A percentile compares a stretch with the other conserved stretches of the same genome.
These are phyloP conservation scores for Platynereis dumerilii DNA, from an alignment of 2,888 invertebrate genomes.

Conservation along the genomic window DNA sequence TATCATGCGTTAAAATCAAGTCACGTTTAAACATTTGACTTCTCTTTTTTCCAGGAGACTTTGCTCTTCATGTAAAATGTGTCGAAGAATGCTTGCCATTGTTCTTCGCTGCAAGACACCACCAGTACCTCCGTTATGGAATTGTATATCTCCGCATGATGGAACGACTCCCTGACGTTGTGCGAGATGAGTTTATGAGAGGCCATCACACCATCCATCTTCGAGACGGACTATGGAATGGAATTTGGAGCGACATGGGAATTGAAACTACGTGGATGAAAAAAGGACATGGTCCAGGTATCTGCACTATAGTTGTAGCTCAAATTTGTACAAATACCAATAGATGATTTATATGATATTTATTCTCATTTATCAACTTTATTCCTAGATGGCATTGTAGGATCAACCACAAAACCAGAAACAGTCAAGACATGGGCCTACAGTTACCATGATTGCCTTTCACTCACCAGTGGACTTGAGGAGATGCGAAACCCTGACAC, in stretches of 20 bases:
- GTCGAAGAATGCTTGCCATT: slow-evolving; percentile 36
- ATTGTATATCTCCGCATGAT: slow-evolving; percentile 37
- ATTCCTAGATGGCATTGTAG: slow-evolving; percentile 37
- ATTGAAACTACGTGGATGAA: too few species aligned
- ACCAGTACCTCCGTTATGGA: slow-evolving; percentile 38
- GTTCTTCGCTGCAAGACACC: slow-evolving; percentile 40
- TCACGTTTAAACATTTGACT: too few species aligned
- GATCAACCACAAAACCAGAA: slow-evolving; percentile 38
- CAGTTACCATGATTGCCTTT: slow-evolving; percentile 12
- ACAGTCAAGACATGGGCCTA: slow-evolving; percentile 30
- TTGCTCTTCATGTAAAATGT: slow-evolving; percentile 36
- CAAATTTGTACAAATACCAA: too few species aligned
- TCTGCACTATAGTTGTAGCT: too few species aligned
- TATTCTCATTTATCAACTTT: too few species aligned
- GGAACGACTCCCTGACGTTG: slow-evolving; percentile 31
- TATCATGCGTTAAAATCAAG: too few species aligned
- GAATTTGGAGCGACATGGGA: too few species aligned
- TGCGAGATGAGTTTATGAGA: slow-evolving; percentile 28
- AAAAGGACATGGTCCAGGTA: too few species aligned
- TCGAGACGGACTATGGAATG: too few species aligned
- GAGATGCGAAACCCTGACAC: slow-evolving; percentile 5
- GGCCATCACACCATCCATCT: too few species aligned
- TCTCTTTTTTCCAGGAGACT: too few species aligned
- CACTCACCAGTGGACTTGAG: slow-evolving; percentile 10
- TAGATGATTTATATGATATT: too few species aligned